phyloP scores from a whole-genome alignment of 2,888 invertebrate genomes.

The Orthosia incerta region DNA sequence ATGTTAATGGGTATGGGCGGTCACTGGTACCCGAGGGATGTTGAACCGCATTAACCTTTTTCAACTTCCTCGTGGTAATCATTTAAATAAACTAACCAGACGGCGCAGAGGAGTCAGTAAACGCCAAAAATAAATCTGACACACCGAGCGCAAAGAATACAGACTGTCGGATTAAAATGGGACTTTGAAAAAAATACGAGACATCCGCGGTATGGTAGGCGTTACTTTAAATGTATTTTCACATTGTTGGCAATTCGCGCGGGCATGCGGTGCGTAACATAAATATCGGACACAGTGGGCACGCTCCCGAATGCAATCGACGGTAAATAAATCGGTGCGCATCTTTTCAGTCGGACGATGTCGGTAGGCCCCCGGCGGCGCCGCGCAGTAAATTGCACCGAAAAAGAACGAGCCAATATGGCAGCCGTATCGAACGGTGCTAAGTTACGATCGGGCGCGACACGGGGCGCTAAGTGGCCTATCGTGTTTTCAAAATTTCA shows the following conservation, averaged over 20 bases:
- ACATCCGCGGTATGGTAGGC: constrained; percentile 81
- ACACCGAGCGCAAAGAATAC: constrained; percentile 72
- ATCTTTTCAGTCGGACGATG: constrained; percentile 81
- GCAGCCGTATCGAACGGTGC: constrained; percentile 85
- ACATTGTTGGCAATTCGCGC: constrained; percentile 86
- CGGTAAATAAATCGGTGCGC: constrained; percentile 83
- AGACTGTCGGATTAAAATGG: constrained; percentile 78
- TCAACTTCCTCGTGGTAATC: constrained; percentile 56
- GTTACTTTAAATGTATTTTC: constrained; percentile 86
- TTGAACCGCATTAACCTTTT: constrained; percentile 66
- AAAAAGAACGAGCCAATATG: constrained; percentile 88
- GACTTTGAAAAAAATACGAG: constrained; percentile 83
- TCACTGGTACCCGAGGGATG: constrained; percentile 68
- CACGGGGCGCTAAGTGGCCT: constrained; percentile 89
- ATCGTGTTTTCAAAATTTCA: constrained; percentile 88
- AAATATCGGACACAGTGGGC: constrained; percentile 86
- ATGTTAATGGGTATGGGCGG: constrained; percentile 68
- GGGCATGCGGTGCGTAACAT: constrained; percentile 80
- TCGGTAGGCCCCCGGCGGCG: constrained; percentile 82
- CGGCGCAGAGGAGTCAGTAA: constrained; percentile 58
- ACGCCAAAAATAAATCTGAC: constrained; percentile 78
- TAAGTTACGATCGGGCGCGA: constrained; percentile 86
- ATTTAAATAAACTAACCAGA: constrained; percentile 63
- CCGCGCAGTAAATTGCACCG: constrained; percentile 86
- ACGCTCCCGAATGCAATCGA: constrained; percentile 85